Conservation (phyloP, 2,888 invertebrate genomes). For the Antheraea assamensis region DNA sequence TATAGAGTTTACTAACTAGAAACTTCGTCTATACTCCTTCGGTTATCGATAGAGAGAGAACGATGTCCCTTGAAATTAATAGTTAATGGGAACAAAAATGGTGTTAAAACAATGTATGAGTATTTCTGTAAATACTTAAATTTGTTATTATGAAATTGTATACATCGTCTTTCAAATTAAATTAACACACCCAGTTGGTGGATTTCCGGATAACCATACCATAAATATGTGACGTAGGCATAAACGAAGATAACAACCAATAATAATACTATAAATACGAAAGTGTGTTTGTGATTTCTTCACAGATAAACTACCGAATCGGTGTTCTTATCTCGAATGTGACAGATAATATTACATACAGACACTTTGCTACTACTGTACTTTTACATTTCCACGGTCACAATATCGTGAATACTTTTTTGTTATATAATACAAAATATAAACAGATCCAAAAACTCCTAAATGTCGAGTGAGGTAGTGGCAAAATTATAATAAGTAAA, state of each 20-base stretch:
- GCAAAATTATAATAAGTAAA: background rate
- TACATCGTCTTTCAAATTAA: too few species aligned
- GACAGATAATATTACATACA: background rate
- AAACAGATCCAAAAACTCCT: background rate
- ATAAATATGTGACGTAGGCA: background rate
- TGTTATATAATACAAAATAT: background rate
- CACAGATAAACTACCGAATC: background rate
- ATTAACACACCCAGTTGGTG: too few species aligned
- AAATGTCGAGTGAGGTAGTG: background rate
- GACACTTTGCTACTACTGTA: background rate
- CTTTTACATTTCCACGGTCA: background rate
- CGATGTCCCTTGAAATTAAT: too few species aligned
- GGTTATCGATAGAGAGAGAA: too few species aligned
- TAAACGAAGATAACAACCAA: too few species aligned
- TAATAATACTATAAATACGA: background rate
- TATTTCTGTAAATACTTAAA: too few species aligned
- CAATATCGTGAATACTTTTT: background rate
- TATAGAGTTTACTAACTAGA: too few species aligned
- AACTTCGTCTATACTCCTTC: too few species aligned
- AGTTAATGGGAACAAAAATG: too few species aligned
- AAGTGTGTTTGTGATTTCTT: background rate
- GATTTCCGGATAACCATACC: background rate
- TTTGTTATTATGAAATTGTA: too few species aligned
- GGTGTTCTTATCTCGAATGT: background rate
- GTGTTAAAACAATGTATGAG: too few species aligned